A percentile compares a stretch with the other conserved stretches of the same genome.
Conservation (phyloP, 2,113 vertebrate species). For the Onychostruthus taczanowskii region DNA sequence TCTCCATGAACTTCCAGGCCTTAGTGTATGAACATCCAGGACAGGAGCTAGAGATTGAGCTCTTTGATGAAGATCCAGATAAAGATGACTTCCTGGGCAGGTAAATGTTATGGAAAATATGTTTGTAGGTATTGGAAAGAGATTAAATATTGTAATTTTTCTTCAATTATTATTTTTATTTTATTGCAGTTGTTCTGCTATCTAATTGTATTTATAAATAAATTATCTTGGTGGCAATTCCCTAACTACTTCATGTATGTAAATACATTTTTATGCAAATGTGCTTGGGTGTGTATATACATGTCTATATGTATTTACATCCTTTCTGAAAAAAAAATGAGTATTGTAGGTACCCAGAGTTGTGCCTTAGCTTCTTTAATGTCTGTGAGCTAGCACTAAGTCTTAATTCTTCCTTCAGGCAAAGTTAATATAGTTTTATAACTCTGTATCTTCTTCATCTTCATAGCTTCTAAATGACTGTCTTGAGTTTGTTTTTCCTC, state of each 20-base stretch:
- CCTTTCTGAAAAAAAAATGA: neutral
- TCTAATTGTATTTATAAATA: neutral
- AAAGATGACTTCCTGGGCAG: slow-evolving; percentile 96
- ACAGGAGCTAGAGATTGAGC: slow-evolving; percentile 85
- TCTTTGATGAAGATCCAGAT: slow-evolving; percentile 95
- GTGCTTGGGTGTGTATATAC: neutral
- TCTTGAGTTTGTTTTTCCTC: neutral
- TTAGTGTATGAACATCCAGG: slow-evolving; percentile 82
- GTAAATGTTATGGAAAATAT: slow-evolving; percentile 61
- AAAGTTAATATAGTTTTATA: neutral
- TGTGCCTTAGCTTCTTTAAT: neutral
- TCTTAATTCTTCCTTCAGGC: neutral
- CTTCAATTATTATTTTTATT: neutral
- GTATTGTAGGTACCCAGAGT: neutral
- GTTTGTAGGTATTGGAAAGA: neutral
- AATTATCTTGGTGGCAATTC: neutral
- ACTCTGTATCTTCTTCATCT: neutral
- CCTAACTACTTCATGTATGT: neutral
- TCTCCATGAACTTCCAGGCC: slow-evolving; percentile 69
- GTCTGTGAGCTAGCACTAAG: neutral
- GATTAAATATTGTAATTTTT: neutral
- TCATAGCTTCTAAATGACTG: neutral
- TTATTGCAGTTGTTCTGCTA: neutral
- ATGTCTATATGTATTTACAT: neutral
- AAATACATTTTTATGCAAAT: neutral